These are phyloP conservation scores for Gryon sp. DNA, from an alignment of 1,140 invertebrate genomes.

Conservation along the genomic window DNA sequence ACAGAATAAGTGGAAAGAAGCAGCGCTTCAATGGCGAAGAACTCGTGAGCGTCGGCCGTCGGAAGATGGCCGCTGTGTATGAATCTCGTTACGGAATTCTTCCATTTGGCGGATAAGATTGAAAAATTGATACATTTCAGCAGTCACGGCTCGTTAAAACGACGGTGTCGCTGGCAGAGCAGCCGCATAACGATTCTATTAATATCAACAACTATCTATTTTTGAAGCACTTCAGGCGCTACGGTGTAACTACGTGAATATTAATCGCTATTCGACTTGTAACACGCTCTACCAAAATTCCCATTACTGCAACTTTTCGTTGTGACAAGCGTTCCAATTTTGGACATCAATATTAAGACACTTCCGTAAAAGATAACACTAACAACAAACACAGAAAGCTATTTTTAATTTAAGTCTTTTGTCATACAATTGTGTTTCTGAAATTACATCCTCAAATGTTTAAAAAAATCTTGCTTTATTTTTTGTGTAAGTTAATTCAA, in stretches of 20 bases:
- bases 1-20: conserved; percentile 5
- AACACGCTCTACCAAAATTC: conserved; percentile 67
- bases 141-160: conserved; percentile 74
- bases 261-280: conserved; percentile 72
- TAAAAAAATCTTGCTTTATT: no score
- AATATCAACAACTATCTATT: conserved; percentile 70
- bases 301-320: conserved; percentile 54
- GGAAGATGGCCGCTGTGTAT: conserved; percentile 70
- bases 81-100: conserved; percentile 63
- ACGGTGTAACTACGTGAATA: conserved; percentile 73
- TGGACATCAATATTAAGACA: conserved; percentile 16
- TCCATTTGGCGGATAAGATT: conserved; percentile 67
- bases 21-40: conserved; percentile 60
- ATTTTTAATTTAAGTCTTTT: no score
- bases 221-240: conserved; percentile 66
- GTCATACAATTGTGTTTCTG: no score
- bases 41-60: conserved; percentile 70
- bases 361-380: conserved; percentile 38
- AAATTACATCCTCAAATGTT: no score
- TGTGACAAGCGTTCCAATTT: conserved; percentile 38
- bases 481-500: no score
- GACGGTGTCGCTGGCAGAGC: conserved; percentile 68
- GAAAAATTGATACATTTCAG: conserved; percentile 76
- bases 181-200: conserved; percentile 71
- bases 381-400: no score